Evolutionary conservation across 2,888 invertebrate species (phyloP).

Genomic region (Melikaiella ostensackeni): DNA sequence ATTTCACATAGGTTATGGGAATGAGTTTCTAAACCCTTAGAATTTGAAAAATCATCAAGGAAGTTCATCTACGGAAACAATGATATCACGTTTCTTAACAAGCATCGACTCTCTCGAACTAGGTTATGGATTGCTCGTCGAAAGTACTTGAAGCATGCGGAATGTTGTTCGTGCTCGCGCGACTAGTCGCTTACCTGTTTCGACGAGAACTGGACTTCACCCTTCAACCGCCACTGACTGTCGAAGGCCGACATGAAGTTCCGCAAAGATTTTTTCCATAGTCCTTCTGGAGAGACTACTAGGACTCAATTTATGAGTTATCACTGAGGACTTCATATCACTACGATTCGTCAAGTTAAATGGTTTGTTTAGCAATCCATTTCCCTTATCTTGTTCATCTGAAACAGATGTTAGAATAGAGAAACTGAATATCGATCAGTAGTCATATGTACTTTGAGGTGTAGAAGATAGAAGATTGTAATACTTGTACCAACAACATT

Average conservation of each 20-base stretch:
- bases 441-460: neutral
- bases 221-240: constrained; percentile 25
- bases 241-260: constrained; percentile 34
- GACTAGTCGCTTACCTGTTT: constrained; percentile 32
- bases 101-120: constrained; percentile 15
- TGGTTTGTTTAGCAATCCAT: constrained; percentile 16
- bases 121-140: constrained; percentile 19
- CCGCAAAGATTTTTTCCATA: constrained; percentile 19
- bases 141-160: constrained; percentile 23
- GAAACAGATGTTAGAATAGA: constrained; percentile 22
- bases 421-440: constrained; percentile 22
- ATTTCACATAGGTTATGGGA: neutral
- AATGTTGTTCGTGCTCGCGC: constrained; percentile 30
- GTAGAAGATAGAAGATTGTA: constrained; percentile 8
- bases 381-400: constrained; percentile 29
- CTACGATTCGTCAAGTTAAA: constrained; percentile 10
- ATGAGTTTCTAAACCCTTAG: constrained; percentile 3
- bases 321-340: constrained; percentile 13
- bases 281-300: neutral
- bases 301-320: constrained; percentile 17
- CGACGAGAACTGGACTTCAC: constrained; percentile 36
- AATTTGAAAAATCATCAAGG: neutral
- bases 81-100: neutral
- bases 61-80: neutral
- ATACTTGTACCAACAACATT: neutral